phyloP scores from a whole-genome alignment of 1,140 invertebrate species.

The Bombus turneri region DNA sequence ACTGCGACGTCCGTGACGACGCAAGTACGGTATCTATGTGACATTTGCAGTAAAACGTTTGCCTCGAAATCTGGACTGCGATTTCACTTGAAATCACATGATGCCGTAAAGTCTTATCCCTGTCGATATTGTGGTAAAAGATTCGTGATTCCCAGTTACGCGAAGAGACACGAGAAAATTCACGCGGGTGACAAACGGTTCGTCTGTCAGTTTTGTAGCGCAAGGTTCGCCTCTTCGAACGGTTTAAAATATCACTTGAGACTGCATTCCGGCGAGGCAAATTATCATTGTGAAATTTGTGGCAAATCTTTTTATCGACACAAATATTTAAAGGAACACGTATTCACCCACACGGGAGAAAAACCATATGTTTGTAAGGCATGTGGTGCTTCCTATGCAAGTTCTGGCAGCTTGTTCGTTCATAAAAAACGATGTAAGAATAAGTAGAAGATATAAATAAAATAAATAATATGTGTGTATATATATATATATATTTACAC shows the following conservation, averaged over 20 bases:
- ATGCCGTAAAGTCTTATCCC: slow-evolving; percentile 52
- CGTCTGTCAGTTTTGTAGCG: slow-evolving; percentile 63
- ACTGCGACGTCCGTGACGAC: background rate
- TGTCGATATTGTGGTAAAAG: slow-evolving; percentile 65
- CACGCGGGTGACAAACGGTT: slow-evolving; percentile 46
- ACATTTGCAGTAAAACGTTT: slow-evolving; percentile 69
- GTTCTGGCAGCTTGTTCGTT: slow-evolving; percentile 69
- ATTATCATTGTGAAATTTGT: slow-evolving; percentile 60
- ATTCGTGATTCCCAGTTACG: slow-evolving; percentile 61
- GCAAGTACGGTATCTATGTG: slow-evolving; percentile 48
- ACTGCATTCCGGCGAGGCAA: slow-evolving; percentile 49
- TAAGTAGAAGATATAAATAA: background rate
- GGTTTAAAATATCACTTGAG: slow-evolving; percentile 66
- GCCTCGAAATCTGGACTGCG: slow-evolving; percentile 63
- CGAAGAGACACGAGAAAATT: slow-evolving; percentile 52
- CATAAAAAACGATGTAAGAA: slow-evolving; percentile 66
- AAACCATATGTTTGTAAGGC: slow-evolving; percentile 65
- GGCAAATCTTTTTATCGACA: slow-evolving; percentile 60
- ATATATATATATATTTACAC: too few relatives aligned
- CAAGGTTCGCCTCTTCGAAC: slow-evolving; percentile 62
- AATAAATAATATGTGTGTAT: too few relatives aligned
- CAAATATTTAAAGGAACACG: slow-evolving; percentile 67
- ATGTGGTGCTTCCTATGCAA: slow-evolving; percentile 64
- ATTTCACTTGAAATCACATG: slow-evolving; percentile 66
- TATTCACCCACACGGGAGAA: slow-evolving; percentile 73